Conservation (phyloP, 2,113 vertebrate species). For the Sylvilagus bachmani region DNA sequence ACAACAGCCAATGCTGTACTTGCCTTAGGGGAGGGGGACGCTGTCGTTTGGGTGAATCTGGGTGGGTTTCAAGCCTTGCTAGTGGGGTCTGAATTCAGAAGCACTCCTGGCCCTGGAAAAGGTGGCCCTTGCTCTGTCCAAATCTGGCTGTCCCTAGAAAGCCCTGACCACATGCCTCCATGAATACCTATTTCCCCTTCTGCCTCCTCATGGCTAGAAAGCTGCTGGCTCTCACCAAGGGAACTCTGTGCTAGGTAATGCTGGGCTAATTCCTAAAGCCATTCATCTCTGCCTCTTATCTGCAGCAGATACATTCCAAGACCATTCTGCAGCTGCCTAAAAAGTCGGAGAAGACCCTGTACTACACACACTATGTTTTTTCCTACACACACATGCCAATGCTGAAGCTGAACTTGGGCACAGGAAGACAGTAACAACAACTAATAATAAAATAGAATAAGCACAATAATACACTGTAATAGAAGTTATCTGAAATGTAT, state of each 20-base stretch:
- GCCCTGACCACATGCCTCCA: accelerated
- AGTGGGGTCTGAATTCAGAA: background rate
- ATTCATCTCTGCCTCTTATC: background rate
- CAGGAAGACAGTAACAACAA: background rate
- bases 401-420: background rate
- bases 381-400: background rate
- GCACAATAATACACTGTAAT: background rate
- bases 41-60: background rate
- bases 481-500: background rate
- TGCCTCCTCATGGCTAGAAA: background rate
- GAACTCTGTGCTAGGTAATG: background rate
- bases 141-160: background rate
- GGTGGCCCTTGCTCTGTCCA: background rate
- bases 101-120: background rate
- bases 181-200: background rate
- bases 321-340: no score
- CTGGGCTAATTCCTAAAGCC: background rate
- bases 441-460: background rate
- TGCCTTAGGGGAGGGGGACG: background rate
- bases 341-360: background rate
- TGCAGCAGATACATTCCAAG: background rate
- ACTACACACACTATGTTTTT: background rate
- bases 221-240: accelerated
- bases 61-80: background rate
- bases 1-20: background rate